Evolutionary conservation across 2,797 vertebrate genomes (phyloP), one percentile per base, ranked within the genome.

Genomic region (Gymnocypris eckloni): DNA sequence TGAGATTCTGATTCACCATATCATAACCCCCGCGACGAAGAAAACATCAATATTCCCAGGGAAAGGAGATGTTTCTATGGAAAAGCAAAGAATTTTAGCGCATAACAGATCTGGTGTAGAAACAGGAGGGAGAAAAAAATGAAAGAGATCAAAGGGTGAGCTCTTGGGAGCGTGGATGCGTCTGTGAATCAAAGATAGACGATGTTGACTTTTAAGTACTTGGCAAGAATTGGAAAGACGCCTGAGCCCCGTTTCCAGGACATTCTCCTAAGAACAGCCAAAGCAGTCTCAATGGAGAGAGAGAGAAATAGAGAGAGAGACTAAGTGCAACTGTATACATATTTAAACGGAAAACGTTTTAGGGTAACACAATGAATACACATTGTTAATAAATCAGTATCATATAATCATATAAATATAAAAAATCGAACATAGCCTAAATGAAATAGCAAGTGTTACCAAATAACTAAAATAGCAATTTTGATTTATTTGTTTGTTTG

Each of bases 31-130:
- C 94, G 97, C 96, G 96, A 97, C 93, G 97, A 97, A 97, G 97
- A 98, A 98, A 97, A 97, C 98, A 99, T 99, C 97, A 98, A 98
- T 98, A 98, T 98, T 96, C 97, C 94, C 89, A 95, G 94, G 97
- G 95, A 97, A 97, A 97, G 96, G 96, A 96, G 96, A 96, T 96
- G 97, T 98, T 99, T 99, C 97, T 99, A 98, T 98, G 97, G 98
- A 94, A 98, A 98, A 98, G 94, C 93, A 94, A 97, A 96, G 98
- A 97, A 97, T 97, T 97, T 97, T 96, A 96, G 96, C 94, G 95
- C 95, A 96, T 95, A 97, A 96, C 96, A 96, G 96, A 98, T 97
- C 96, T 95, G 94, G 94, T 94, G 93, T 91, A 94, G 93, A 95
- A 95, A 95, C 87, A 86, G 80, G 69, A 81, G 88, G 83, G 77